A percentile compares a stretch with the other conserved stretches of the same genome.
phyloP scores from a whole-genome alignment of 2,797 vertebrate genomes.

The Xenopus petersii region DNA sequence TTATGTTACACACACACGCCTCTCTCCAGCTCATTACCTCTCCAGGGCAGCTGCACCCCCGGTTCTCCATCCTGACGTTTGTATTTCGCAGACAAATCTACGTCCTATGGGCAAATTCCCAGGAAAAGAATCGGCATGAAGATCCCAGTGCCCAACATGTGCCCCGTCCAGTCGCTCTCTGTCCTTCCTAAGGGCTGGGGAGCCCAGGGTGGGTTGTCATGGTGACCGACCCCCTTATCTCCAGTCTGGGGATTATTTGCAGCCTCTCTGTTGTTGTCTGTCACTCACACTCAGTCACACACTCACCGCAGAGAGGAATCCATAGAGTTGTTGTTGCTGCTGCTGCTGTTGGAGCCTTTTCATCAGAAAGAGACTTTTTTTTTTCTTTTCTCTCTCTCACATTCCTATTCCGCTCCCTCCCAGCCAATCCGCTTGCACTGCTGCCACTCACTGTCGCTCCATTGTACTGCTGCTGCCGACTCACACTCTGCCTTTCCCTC shows the following conservation, averaged over 20 bases:
- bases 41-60: slow-evolving; percentile 63
- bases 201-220: slow-evolving; percentile 60
- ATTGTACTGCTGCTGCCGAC: no score
- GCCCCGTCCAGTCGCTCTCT: background rate
- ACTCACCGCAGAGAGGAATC: slow-evolving; percentile 56
- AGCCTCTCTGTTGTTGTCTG: background rate
- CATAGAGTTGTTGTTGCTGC: slow-evolving; percentile 56
- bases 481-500: no score
- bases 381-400: no score
- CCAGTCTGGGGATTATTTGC: no score
- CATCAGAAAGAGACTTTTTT: slow-evolving; percentile 33
- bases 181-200: slow-evolving; percentile 53
- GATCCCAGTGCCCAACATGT: background rate
- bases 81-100: slow-evolving; percentile 66
- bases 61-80: slow-evolving; percentile 74
- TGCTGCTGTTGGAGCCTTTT: slow-evolving; percentile 52
- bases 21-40: slow-evolving; percentile 69
- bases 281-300: background rate
- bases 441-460: no score
- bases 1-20: no score
- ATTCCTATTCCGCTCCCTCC: no score
- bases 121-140: no score
- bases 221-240: slow-evolving; percentile 39
- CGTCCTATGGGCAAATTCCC: slow-evolving; percentile 50
- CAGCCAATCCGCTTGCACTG: no score